Evolutionary conservation across 2,888 invertebrate species (phyloP).

Genomic region (Pollenia griseotomentosa): DNA sequence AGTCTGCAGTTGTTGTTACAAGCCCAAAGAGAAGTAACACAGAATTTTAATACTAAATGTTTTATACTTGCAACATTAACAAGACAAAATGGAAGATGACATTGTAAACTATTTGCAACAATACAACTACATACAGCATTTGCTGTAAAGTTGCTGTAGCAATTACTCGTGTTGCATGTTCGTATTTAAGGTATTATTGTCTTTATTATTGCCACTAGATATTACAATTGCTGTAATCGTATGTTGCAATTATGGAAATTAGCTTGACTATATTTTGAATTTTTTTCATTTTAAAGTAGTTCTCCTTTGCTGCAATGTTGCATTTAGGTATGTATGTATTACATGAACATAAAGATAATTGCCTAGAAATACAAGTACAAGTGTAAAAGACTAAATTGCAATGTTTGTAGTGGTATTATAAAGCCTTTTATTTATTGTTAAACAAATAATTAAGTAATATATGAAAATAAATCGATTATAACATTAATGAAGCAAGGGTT

Average conservation of each 20-base stretch:
- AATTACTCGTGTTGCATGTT: slow-evolving; percentile 4
- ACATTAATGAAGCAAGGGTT: slow-evolving; percentile 29
- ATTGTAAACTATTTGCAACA: neutral
- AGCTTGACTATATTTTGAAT: slow-evolving; percentile 51
- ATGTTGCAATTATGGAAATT: slow-evolving; percentile 67
- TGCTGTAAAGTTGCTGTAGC: slow-evolving; percentile 3
- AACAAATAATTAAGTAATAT: slow-evolving; percentile 57
- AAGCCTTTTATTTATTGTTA: slow-evolving; percentile 63
- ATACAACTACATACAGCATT: neutral
- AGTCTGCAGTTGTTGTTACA: slow-evolving; percentile 25
- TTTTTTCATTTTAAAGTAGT: neutral
- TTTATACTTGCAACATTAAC: slow-evolving; percentile 19
- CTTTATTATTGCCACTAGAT: neutral
- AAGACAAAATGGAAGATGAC: neutral
- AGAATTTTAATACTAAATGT: slow-evolving; percentile 27
- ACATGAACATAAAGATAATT: slow-evolving; percentile 53
- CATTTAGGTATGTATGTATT: neutral
- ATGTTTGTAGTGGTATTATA: slow-evolving; percentile 9
- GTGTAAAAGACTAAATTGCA: slow-evolving; percentile 8
- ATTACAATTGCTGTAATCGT: neutral
- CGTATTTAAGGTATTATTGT: slow-evolving; percentile 37
- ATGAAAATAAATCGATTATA: slow-evolving; percentile 63
- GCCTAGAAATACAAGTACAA: slow-evolving; percentile 18
- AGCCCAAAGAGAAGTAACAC: neutral
- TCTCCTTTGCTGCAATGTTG: slow-evolving; percentile 20